Evolutionary conservation across 2,797 vertebrate species (phyloP).

Genomic region (Picus viridis): DNA sequence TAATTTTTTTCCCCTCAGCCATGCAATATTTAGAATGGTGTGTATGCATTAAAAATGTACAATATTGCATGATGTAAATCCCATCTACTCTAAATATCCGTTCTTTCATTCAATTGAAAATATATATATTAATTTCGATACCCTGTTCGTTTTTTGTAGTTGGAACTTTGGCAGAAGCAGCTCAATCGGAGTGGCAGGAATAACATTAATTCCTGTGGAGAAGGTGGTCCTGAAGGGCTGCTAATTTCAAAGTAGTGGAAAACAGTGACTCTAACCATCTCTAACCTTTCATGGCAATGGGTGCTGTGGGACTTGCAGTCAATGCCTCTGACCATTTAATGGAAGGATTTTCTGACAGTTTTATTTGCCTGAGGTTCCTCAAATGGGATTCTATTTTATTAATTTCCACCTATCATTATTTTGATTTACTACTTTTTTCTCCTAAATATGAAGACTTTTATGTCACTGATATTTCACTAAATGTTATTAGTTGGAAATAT

Average conservation of each 20-base stretch:
- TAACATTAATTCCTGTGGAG: background rate
- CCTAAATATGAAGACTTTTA: background rate
- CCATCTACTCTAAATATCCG: background rate
- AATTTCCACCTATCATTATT: background rate
- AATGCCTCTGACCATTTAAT: background rate
- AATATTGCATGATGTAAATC: background rate
- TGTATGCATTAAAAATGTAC: background rate
- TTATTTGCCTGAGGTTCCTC: background rate
- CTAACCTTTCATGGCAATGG: background rate
- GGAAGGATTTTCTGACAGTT: background rate
- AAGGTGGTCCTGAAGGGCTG: background rate
- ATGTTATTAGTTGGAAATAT: background rate
- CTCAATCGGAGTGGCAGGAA: background rate
- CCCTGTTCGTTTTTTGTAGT: background rate
- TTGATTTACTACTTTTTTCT: slow-evolving; percentile 32
- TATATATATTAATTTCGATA: background rate
- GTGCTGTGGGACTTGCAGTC: background rate
- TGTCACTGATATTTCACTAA: background rate
- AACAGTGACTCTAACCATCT: background rate
- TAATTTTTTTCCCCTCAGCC: background rate
- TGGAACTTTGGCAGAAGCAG: background rate
- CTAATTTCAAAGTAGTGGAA: background rate
- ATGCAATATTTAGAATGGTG: background rate
- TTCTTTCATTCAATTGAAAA: background rate
- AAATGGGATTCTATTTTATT: background rate